A percentile compares a stretch with the other conserved stretches of the same genome.
These are phyloP conservation scores for Allophyes oxyacanthae DNA, from an alignment of 2,888 invertebrate genomes.

Conservation along the genomic window DNA sequence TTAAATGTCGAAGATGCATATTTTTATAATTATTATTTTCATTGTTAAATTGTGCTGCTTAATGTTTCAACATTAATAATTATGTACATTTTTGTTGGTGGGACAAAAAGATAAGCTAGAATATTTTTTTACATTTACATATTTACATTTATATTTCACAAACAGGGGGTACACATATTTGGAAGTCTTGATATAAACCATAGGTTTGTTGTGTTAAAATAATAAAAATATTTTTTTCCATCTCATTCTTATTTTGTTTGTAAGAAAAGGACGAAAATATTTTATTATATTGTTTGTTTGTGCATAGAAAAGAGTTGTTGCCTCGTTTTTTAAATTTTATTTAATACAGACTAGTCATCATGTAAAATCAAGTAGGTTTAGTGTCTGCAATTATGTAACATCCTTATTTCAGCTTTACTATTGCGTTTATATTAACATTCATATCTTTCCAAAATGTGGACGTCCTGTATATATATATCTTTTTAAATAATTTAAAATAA, in stretches of 20 bases:
- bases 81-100: slow-evolving; percentile 74
- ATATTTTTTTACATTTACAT: slow-evolving; percentile 71
- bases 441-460: slow-evolving; percentile 37
- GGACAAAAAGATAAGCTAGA: slow-evolving; percentile 80
- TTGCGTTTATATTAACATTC: slow-evolving; percentile 24
- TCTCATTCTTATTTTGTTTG: no score
- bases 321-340: slow-evolving; percentile 53
- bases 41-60: slow-evolving; percentile 59
- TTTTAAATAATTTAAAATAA: slow-evolving; percentile 81
- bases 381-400: slow-evolving; percentile 15
- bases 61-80: slow-evolving; percentile 60
- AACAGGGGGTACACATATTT: slow-evolving; percentile 43
- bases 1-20: slow-evolving; percentile 29
- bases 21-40: slow-evolving; percentile 16
- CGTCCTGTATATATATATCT: slow-evolving; percentile 25
- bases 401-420: slow-evolving; percentile 17
- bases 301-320: no score
- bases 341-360: slow-evolving; percentile 52
- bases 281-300: no score
- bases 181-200: slow-evolving; percentile 26
- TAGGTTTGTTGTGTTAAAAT: slow-evolving; percentile 16
- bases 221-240: no score
- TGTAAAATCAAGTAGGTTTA: slow-evolving; percentile 22
- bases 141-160: slow-evolving; percentile 56
- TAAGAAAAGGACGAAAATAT: no score